These are phyloP conservation scores for Noctua fimbriata DNA, from an alignment of 2,888 invertebrate species.

Conservation along the genomic window DNA sequence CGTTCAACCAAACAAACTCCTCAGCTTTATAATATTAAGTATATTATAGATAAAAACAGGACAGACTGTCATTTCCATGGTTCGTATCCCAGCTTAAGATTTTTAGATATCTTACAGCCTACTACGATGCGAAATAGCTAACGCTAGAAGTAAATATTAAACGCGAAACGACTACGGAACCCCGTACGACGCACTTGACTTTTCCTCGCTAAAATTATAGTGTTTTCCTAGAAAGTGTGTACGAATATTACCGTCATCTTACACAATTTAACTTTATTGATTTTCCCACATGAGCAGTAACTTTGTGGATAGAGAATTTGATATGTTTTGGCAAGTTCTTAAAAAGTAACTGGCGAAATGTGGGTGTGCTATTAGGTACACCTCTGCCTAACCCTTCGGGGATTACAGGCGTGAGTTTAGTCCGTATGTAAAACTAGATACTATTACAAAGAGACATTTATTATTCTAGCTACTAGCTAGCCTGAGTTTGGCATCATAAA, in stretches of 20 bases:
- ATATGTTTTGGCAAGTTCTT: neutral
- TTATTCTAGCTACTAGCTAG: neutral
- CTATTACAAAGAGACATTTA: neutral
- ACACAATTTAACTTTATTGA: slow-evolving; percentile 20
- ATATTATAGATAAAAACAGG: too few relatives aligned
- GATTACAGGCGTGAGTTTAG: neutral
- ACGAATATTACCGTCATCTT: slow-evolving; percentile 31
- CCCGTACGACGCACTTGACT: neutral
- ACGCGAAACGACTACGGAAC: slow-evolving; percentile 36
- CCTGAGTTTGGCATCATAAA: neutral
- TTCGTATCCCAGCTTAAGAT: too few relatives aligned
- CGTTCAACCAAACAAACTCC: too few relatives aligned
- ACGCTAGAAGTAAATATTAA: neutral
- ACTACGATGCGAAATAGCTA: neutral
- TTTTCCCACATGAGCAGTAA: neutral
- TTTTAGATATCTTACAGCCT: too few relatives aligned
- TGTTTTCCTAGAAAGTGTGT: slow-evolving; percentile 52
- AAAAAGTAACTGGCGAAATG: neutral
- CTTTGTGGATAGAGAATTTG: neutral
- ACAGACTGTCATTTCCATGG: too few relatives aligned
- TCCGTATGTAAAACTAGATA: neutral
- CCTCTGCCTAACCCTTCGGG: neutral
- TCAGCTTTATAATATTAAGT: too few relatives aligned
- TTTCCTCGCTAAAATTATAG: slow-evolving; percentile 12
- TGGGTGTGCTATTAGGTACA: neutral